Conservation (phyloP, 2,888 invertebrate genomes). For the Drosophila robusta region DNA sequence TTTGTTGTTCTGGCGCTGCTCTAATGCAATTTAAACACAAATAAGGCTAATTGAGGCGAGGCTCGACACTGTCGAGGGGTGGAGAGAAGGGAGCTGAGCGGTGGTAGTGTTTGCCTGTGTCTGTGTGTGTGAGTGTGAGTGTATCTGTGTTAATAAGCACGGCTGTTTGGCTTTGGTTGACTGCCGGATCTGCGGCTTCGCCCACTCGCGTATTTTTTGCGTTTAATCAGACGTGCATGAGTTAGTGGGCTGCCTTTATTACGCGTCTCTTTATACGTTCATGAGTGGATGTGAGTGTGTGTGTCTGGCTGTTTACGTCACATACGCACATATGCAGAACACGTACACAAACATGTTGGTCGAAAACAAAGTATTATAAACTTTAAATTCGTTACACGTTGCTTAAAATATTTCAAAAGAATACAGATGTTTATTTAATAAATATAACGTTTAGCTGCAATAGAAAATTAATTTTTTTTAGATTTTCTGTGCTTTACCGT, state of each 20-base stretch:
- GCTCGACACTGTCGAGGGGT: conserved; percentile 15
- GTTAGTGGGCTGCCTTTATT: conserved; percentile 59
- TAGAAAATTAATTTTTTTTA: too few species aligned
- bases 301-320: background rate
- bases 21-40: conserved; percentile 77
- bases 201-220: conserved; percentile 53
- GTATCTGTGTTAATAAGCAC: conserved; percentile 67
- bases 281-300: conserved; percentile 14
- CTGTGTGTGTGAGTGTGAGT: conserved; percentile 27
- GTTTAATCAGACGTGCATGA: conserved; percentile 72
- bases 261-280: conserved; percentile 38
- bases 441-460: too few species aligned
- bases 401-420: too few species aligned
- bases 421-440: too few species aligned
- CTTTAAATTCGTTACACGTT: too few species aligned
- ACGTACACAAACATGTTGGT: conserved; percentile 9
- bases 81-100: background rate
- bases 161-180: conserved; percentile 71
- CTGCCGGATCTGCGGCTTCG: conserved; percentile 50
- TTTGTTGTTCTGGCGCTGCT: conserved; percentile 38
- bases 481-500: too few species aligned
- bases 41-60: conserved; percentile 69
- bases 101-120: conserved; percentile 25
- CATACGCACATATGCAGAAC: conserved; percentile 4
- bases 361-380: background rate